Conservation (phyloP, 1,140 invertebrate genomes). For the Diprion similis region DNA sequence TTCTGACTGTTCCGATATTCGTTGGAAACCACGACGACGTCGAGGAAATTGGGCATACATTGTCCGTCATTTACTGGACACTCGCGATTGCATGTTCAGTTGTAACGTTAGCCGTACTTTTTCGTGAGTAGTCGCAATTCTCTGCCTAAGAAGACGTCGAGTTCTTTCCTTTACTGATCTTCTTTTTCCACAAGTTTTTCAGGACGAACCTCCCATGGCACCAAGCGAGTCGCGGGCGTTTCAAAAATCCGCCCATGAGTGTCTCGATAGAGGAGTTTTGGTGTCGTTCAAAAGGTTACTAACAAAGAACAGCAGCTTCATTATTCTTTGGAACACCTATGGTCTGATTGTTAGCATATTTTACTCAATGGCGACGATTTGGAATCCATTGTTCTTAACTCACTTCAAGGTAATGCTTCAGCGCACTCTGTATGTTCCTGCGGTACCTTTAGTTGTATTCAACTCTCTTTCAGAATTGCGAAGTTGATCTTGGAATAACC, state of each 20-base stretch:
- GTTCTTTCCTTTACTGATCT: no score
- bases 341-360: conserved; percentile 74
- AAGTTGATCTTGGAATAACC: conserved; percentile 65
- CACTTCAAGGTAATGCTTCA: conserved; percentile 67
- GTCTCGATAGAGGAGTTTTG: conserved; percentile 25
- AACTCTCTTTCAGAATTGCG: conserved; percentile 47
- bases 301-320: conserved; percentile 63
- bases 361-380: conserved; percentile 72
- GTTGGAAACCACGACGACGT: conserved; percentile 51
- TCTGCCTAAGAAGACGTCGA: no score
- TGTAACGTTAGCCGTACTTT: no score
- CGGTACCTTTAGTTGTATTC: neutral
- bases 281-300: conserved; percentile 52
- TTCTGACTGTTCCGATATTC: conserved; percentile 50
- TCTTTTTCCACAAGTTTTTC: conserved; percentile 65
- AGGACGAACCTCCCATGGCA: conserved; percentile 63
- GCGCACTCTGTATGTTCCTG: neutral
- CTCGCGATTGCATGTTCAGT: no score
- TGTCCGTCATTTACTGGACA: conserved; percentile 52
- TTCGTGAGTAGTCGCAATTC: no score
- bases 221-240: conserved; percentile 55
- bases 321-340: conserved; percentile 67
- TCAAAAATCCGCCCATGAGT: conserved; percentile 27
- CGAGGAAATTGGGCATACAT: conserved; percentile 47
- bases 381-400: conserved; percentile 66